phyloP scores from a whole-genome alignment of 2,888 invertebrate genomes.

The Drosophila parthenogenetica region DNA sequence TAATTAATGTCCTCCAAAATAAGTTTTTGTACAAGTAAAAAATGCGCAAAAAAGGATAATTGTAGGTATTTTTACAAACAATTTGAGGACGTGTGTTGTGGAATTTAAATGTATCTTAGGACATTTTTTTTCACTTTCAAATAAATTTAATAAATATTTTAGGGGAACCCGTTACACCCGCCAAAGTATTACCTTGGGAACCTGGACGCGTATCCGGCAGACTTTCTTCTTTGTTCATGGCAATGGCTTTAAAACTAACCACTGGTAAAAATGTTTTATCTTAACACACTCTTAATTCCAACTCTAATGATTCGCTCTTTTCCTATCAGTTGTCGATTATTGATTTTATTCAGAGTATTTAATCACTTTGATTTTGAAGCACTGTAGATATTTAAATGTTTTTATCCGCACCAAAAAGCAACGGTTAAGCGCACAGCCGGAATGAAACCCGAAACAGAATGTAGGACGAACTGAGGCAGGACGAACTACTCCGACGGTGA shows the following conservation, averaged over 20 bases:
- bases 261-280: not conserved
- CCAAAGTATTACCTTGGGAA: conserved; percentile 70
- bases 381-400: conserved; percentile 13
- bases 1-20: conserved; percentile 10
- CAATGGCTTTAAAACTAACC: not conserved
- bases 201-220: conserved; percentile 67
- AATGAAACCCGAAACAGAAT: conserved; percentile 21
- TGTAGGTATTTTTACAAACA: conserved; percentile 41
- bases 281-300: not conserved
- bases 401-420: conserved; percentile 30
- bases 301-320: conserved; percentile 5
- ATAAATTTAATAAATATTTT: not conserved
- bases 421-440: conserved; percentile 43
- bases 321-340: not conserved
- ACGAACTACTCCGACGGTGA: conserved; percentile 43
- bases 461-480: conserved; percentile 34
- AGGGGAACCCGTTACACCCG: not conserved
- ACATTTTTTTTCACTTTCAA: not conserved
- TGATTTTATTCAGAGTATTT: conserved; percentile 6
- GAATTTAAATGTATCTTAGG: conserved; percentile 13
- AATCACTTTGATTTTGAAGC: conserved; percentile 22
- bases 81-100: conserved; percentile 30
- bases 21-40: not conserved
- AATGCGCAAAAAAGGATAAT: conserved; percentile 15
- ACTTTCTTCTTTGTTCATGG: conserved; percentile 79